Base-by-base conservation (phyloP, 92 coral and sea anemone species). In the Desmophyllum pertusum region DNA sequence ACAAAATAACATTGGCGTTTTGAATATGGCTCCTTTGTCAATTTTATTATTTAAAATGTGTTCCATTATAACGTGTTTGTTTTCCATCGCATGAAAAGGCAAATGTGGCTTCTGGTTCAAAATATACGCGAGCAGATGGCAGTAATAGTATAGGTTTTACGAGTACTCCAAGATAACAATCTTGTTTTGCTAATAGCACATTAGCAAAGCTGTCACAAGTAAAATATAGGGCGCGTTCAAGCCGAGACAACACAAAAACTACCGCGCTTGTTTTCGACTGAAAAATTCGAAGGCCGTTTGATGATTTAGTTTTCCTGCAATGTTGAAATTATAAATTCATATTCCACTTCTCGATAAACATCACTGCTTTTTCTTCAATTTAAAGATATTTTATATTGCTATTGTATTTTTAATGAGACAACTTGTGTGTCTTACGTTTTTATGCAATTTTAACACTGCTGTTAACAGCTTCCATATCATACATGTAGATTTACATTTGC, bases 11-110 rank as follows among this genome's bases (percentile, higher is more conserved):
- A 27, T 13, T 18, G 43, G 31, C 14, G 41, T 29, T 74, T 74
- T 74, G 40, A 45, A 29, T 21, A 9, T 15, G n/a, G 48, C 2
- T 61, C 38, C 31, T n/a, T 77, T 77, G 70, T 39, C 53, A 61
- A 40, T n/a, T 38, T 31, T 57, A 23, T 77, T 29, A 25, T 59
- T 41, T 7, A 21, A 77, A 76, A 53, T 36, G 39, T n/a, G 81
- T 76, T 76, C 66, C 70, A 13, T 76, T 57, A 15, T 19, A 57
- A 59, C 35, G 10, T 67, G 73, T 35, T 67, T 67, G 73, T 42
- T 77, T 77, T 77, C n/a, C 59, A 36, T 45, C 40, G 19, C 52
- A 11, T 36, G 18, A 38, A 40, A 76, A 76, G 50, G 38, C 36
- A 25, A 14, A 36, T 37, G 25, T 57, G 23, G 51, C 81, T 18